Conservation (phyloP, 2,888 invertebrate species). For the Drosophila mettleri region DNA sequence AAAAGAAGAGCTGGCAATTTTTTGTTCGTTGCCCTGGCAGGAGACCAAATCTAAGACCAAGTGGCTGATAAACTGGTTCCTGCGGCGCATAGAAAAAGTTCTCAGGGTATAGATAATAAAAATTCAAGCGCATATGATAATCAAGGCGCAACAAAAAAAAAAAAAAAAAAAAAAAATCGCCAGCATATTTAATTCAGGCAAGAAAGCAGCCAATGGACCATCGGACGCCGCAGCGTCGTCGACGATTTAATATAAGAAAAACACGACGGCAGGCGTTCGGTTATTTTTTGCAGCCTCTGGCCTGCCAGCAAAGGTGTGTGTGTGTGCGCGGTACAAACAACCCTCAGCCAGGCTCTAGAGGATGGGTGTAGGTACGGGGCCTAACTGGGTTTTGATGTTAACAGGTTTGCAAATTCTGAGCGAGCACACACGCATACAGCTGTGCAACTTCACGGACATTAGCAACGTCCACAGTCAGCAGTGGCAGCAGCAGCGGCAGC, state of each 20-base stretch:
- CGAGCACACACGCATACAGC: slow-evolving; percentile 55
- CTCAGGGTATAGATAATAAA: slow-evolving; percentile 85
- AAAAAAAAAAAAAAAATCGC: slow-evolving; percentile 55
- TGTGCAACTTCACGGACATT: slow-evolving; percentile 78
- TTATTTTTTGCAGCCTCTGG: slow-evolving; percentile 47
- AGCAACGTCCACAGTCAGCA: slow-evolving; percentile 50
- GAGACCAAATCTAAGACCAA: slow-evolving; percentile 64
- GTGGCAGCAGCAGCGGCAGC: not conserved
- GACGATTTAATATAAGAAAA: slow-evolving; percentile 82
- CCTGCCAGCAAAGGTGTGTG: slow-evolving; percentile 64
- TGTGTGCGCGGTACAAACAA: slow-evolving; percentile 64
- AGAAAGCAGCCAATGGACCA: slow-evolving; percentile 60
- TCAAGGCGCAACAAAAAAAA: slow-evolving; percentile 72
- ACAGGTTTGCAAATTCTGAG: slow-evolving; percentile 80
- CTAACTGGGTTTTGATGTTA: slow-evolving; percentile 82
- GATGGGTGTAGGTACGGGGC: slow-evolving; percentile 72
- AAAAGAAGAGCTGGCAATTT: slow-evolving; percentile 55
- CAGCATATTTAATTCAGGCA: slow-evolving; percentile 77
- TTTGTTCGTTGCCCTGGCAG: slow-evolving; percentile 70
- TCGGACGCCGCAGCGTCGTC: slow-evolving; percentile 56
- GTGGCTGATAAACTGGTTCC: slow-evolving; percentile 76
- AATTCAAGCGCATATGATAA: slow-evolving; percentile 82
- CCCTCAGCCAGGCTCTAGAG: slow-evolving; percentile 57
- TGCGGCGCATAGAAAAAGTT: slow-evolving; percentile 82
- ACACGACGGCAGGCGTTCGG: slow-evolving; percentile 71